Base-by-base conservation (phyloP, 2,113 vertebrate species). In the Rhegmatorhina hoffmannsi region DNA sequence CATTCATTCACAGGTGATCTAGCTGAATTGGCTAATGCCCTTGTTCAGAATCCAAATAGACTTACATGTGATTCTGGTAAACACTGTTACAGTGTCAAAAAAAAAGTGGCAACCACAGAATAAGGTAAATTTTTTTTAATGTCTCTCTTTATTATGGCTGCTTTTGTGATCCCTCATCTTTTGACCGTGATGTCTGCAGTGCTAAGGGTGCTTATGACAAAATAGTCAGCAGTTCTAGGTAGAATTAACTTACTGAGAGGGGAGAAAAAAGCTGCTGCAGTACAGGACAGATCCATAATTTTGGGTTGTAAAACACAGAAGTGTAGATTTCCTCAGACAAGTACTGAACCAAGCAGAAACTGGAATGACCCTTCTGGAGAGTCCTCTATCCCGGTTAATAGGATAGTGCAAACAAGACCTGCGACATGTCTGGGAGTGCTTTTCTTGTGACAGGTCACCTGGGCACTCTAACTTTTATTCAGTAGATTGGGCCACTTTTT, bases 301-400 rank as follows among this genome's bases (percentile, higher is more conserved):
- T 79, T 62, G 26, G 28, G 85, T 91, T 87, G 46, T 87, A 75
- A 87, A 91, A 64, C 72, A 40, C 24, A 28, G 29, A 69, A n/a
- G 12, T 47, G 11, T 46, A 31, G 2, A 6, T 88, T 78, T 90
- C 28, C 34, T 89, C 50, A 59, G 49, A 53, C 21, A 90, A 84
- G 46, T 69, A 76, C n/a, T 87, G 59, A 79, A 36, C 56, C 60
- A 75, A 77, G 36, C 59, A 93, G 34, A 81, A 92, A 64, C 36
- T 40, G 38, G 63, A 86, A 58, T 46, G n/a, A 17, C 50, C n/a
- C 29, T 85, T 76, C 36, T 78, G 38, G 14, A 60, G 28, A 47
- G 77, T 92, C 13, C 7, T 47, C 38, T 84, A 14, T 83, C 59
- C 50, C 56, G 23, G 25, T 60, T 72, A 60, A 52, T 70, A 29